phyloP scores from a whole-genome alignment of 2,113 vertebrate species.

The Sclerurus mexicanus region DNA sequence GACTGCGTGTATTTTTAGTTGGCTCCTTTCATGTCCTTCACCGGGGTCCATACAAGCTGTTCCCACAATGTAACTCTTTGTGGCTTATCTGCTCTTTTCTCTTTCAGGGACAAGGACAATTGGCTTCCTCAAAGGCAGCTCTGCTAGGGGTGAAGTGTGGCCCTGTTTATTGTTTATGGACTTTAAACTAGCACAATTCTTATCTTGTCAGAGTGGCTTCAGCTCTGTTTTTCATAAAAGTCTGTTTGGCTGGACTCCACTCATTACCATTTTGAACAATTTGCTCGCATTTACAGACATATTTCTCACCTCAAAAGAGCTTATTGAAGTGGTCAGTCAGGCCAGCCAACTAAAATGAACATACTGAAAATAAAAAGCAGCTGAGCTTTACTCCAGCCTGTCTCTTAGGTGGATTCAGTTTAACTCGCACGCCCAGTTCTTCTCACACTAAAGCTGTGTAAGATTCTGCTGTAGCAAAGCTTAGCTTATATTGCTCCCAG shows the following conservation, averaged over 20 bases:
- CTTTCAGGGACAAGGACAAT: slow-evolving; percentile 6
- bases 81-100: slow-evolving; percentile 19
- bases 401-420: background rate
- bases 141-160: background rate
- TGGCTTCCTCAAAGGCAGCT: background rate
- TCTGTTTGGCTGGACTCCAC: background rate
- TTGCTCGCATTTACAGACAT: background rate
- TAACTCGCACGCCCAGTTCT: background rate
- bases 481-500: background rate
- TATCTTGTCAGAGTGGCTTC: background rate
- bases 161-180: background rate
- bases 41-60: background rate
- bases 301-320: background rate
- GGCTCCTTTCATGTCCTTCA: slow-evolving; percentile 33
- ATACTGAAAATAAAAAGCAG: background rate
- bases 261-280: background rate
- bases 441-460: background rate
- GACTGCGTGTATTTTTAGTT: background rate
- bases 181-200: background rate
- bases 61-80: slow-evolving; percentile 3
- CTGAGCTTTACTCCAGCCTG: background rate
- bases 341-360: background rate
- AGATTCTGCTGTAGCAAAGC: background rate
- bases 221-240: background rate
- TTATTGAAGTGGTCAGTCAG: background rate